Evolutionary conservation across 2,888 invertebrate genomes (phyloP), one percentile per base, ranked within the genome.

Genomic region (Metopia argyrocephala): DNA sequence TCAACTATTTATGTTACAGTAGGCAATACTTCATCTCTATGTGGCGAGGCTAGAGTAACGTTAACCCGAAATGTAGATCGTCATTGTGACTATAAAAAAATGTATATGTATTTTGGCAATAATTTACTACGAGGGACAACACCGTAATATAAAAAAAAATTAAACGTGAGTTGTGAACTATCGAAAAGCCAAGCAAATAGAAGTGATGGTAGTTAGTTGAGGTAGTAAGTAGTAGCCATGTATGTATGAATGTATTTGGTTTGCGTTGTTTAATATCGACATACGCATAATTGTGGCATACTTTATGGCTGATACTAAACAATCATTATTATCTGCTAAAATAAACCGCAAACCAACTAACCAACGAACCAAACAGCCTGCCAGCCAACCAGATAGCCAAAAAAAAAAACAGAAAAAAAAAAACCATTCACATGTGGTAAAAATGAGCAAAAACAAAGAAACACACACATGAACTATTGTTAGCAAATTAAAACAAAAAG

Each of bases 251-350:
- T 59, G 57, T 50, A 5, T 28, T 28, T 9, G 25, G 27, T 52
- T 68, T 70, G 50, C n/a, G 46, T 62, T 70, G 61, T 23, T 46
- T 48, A 38, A 38, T 62, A 62, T 28, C 46, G 66, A 20, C 57
- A 46, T 27, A 65, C 62, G 20, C 79, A 79, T 79, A 75, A 70
- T 75, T 79, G 65, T 61, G 79, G 70, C 31, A 68, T 66, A 59
- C 31, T 75, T 79, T 70, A 79, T 59, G 70, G 50, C 75, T 70
- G 45, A 65, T 61, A 66, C 52, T 38, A 78, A 81, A 78, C 74
- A 78, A 81, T 74, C 70, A 31, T 70, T 81, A 70, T 75, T 81
- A 78, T 81, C 78, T 74, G 56, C n/a, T 68, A 62, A 64, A 65
- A 66, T 48, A 20, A 70, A 62, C 57, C 25, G n/a, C 56, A 54